phyloP scores from a whole-genome alignment of 2,113 vertebrate species.

The Gavialis gangeticus region DNA sequence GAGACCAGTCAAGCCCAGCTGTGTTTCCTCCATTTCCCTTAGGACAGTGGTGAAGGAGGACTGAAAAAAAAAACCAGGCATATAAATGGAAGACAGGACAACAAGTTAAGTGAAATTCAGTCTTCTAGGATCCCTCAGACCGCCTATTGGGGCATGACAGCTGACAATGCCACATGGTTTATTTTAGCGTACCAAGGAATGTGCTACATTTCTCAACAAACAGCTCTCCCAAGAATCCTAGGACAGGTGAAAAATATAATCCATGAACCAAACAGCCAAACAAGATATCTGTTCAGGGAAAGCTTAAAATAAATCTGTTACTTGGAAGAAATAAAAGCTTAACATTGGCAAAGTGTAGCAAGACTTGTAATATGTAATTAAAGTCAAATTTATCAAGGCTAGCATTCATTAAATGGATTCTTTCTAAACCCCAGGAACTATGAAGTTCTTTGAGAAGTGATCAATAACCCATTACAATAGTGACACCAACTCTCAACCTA shows the following conservation, averaged over 20 bases:
- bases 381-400: slow-evolving; percentile 64
- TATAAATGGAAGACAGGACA: rapidly evolving
- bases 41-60: neutral
- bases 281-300: slow-evolving; percentile 3
- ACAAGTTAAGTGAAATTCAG: neutral
- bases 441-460: slow-evolving; percentile 57
- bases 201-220: slow-evolving; percentile 4
- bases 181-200: slow-evolving; percentile 38
- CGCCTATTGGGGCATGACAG: neutral
- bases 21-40: neutral
- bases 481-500: slow-evolving; percentile 44
- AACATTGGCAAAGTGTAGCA: neutral
- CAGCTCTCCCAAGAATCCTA: slow-evolving; percentile 11
- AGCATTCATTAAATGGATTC: slow-evolving; percentile 29
- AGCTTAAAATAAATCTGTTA: slow-evolving; percentile 60
- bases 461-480: slow-evolving; percentile 75
- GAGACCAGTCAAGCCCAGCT: neutral
- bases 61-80: neutral
- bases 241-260: slow-evolving; percentile 42
- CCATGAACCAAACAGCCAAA: neutral
- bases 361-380: slow-evolving; percentile 51
- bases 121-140: neutral
- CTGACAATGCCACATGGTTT: neutral
- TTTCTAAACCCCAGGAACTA: neutral
- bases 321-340: slow-evolving; percentile 36